Percentiles rank a stretch among this genome's conserved stretches.
These are phyloP conservation scores for Myotis planiceps DNA, from an alignment of 2,797 vertebrate species.

Conservation along the genomic window DNA sequence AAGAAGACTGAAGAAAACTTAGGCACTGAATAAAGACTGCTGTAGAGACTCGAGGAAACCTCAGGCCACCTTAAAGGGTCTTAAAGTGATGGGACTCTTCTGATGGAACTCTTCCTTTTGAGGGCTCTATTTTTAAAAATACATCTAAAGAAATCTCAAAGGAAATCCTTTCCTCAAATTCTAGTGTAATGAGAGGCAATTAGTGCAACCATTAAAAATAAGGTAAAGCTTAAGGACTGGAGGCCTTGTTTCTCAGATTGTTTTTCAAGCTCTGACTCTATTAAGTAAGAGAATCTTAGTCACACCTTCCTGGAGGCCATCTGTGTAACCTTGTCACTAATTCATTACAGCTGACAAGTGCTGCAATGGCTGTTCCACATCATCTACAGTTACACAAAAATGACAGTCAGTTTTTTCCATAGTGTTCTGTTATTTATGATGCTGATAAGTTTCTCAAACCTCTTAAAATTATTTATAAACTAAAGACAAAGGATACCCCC, in stretches of 20 bases:
- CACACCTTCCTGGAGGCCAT: background rate
- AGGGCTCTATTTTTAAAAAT: background rate
- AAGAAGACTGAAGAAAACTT: slow-evolving; percentile 27
- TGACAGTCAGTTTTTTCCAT: background rate
- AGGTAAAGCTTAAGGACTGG: background rate
- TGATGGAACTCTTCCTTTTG: background rate
- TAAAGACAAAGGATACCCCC: background rate
- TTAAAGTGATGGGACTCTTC: background rate
- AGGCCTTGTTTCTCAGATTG: background rate
- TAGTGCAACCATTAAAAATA: background rate
- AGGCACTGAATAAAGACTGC: background rate
- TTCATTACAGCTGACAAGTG: slow-evolving; percentile 5
- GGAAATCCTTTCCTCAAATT: background rate
- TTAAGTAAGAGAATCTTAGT: background rate
- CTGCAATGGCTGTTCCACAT: background rate
- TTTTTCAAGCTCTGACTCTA: background rate
- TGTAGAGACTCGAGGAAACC: background rate
- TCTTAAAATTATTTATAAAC: slow-evolving; percentile 54
- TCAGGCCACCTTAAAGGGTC: background rate
- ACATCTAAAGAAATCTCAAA: slow-evolving; percentile 18
- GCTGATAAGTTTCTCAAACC: slow-evolving; percentile 24
- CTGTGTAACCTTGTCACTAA: background rate
- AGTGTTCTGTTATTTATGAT: slow-evolving; percentile 34
- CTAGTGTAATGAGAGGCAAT: slow-evolving; percentile 13
- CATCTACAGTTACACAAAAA: slow-evolving; percentile 28